Percentiles rank a stretch among this genome's conserved stretches.
Evolutionary conservation across 2,113 vertebrate genomes (phyloP).

Genomic region (Dasyurus viverrinus): DNA sequence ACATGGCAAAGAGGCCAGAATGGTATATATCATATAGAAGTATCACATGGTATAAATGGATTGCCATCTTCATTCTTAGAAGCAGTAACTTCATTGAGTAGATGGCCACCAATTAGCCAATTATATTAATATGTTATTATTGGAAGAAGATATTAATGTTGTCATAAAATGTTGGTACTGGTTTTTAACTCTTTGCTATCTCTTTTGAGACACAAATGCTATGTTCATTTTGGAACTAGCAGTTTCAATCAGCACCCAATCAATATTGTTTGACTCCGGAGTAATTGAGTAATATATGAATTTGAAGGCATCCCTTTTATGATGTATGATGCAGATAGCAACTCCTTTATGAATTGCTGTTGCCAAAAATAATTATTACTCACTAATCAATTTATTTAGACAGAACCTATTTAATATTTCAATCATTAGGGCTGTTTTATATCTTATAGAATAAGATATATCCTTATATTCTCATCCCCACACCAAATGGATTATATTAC

Average conservation of each 20-base stretch:
- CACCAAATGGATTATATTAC: not conserved
- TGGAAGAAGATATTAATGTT: not conserved
- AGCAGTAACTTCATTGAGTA: not conserved
- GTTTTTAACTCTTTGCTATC: not conserved
- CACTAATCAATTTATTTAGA: not conserved
- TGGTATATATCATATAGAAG: not conserved
- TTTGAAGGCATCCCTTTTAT: not conserved
- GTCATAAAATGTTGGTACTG: not conserved
- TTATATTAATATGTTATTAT: not conserved
- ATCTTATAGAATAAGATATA: not conserved
- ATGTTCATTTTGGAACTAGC: not conserved
- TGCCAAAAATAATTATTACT: not conserved
- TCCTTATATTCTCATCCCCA: not conserved
- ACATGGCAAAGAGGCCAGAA: not conserved
- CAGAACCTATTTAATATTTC: not conserved
- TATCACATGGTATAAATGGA: not conserved
- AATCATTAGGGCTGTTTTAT: not conserved
- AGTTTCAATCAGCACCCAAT: not conserved
- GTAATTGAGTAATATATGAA: not conserved
- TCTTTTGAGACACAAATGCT: not conserved
- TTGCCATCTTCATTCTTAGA: not conserved
- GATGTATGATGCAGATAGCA: not conserved
- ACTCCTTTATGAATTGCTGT: not conserved
- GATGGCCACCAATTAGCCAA: not conserved
- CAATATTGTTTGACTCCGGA: not conserved